Conservation (phyloP, 2,113 vertebrate species). For the Anolis sagrei region DNA sequence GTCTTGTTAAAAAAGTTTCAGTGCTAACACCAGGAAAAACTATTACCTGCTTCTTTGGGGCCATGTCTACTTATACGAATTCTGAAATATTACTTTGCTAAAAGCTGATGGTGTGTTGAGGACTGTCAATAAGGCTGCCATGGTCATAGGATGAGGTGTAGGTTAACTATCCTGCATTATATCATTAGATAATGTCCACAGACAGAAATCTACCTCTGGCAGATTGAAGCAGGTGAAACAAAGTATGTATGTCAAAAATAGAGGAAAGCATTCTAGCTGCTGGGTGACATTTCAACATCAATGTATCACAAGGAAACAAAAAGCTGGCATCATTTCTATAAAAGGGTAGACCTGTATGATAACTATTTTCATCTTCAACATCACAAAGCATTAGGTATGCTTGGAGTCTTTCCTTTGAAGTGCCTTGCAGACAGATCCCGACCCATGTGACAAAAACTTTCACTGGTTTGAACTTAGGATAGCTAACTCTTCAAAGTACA, state of each 20-base stretch:
- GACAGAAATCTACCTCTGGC: conserved; percentile 32
- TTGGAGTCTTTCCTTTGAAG: background rate
- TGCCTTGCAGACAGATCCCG: background rate
- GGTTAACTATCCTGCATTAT: background rate
- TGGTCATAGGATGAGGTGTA: background rate
- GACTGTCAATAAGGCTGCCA: background rate
- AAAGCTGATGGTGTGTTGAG: conserved; percentile 29
- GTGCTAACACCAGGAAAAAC: conserved; percentile 49
- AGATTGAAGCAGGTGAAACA: background rate
- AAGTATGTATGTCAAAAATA: fast-evolving
- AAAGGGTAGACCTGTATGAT: background rate
- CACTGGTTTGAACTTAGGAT: background rate
- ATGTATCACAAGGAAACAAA: background rate
- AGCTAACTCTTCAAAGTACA: background rate
- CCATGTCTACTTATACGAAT: conserved; percentile 45
- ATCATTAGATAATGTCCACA: background rate
- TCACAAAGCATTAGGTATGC: background rate
- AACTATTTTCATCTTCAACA: background rate
- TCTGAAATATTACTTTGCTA: conserved; percentile 42
- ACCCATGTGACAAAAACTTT: background rate
- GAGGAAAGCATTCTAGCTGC: fast-evolving
- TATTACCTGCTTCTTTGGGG: conserved; percentile 33
- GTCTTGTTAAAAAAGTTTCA: conserved; percentile 54
- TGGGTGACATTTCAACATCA: background rate
- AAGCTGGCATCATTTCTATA: background rate